Evolutionary conservation across 2,797 vertebrate genomes (phyloP).

Genomic region (Notolepis coatsorum): DNA sequence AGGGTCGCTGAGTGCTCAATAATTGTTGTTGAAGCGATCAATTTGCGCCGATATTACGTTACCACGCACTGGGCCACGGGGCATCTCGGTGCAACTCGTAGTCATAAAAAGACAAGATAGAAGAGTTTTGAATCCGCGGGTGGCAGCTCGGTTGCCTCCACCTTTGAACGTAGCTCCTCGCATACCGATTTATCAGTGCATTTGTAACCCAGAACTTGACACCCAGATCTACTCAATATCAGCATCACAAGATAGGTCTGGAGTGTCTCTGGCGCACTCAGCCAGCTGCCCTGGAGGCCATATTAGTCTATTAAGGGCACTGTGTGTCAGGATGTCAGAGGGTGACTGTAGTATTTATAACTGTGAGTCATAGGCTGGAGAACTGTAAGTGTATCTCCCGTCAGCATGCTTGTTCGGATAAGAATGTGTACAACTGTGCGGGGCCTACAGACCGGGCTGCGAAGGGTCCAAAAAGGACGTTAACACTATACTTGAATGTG

Average conservation of each 20-base stretch:
- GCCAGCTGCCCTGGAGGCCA: constrained; percentile 61
- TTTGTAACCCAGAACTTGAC: constrained; percentile 36
- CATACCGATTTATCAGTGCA: constrained; percentile 42
- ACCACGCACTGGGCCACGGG: not conserved
- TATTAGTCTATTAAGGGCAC: constrained; percentile 75
- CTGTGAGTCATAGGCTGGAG: constrained; percentile 69
- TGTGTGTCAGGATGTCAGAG: constrained; percentile 58
- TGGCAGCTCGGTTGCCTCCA: not conserved
- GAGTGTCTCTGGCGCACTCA: constrained; percentile 48
- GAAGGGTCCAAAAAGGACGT: constrained; percentile 23
- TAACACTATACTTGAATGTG: not conserved
- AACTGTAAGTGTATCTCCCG: constrained; percentile 67
- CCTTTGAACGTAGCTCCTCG: constrained; percentile 20
- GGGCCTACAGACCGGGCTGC: constrained; percentile 22
- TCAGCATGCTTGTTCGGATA: constrained; percentile 65
- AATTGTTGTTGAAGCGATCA: no score
- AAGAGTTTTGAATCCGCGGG: not conserved
- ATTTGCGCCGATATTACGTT: no score
- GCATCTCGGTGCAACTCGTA: no score
- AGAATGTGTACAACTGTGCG: constrained; percentile 47
- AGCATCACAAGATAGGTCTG: constrained; percentile 55
- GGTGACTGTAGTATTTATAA: constrained; percentile 76
- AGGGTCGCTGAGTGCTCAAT: no score
- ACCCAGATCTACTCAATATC: constrained; percentile 21
- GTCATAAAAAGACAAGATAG: not conserved